Percentiles rank a stretch among this genome's conserved stretches.
Conservation (phyloP, 2,797 vertebrate genomes). For the Melanotaenia boesemani region DNA sequence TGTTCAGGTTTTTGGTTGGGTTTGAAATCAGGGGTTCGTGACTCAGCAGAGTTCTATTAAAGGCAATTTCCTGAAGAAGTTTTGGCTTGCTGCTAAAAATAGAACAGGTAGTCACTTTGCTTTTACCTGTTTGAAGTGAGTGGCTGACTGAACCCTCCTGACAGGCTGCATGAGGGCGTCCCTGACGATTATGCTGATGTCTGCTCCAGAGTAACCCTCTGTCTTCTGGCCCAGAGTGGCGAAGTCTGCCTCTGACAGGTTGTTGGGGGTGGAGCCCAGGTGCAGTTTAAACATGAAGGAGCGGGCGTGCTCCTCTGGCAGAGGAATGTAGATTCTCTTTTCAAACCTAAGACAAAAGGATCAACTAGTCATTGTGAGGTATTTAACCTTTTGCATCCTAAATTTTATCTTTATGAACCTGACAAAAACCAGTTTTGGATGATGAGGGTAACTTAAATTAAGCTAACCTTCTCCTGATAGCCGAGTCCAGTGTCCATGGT, state of each 20-base stretch:
- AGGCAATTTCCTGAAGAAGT: neutral
- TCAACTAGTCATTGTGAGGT: neutral
- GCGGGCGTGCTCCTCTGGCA: slow-evolving; percentile 85
- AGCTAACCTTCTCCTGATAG: slow-evolving; percentile 92
- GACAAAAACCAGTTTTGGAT: neutral
- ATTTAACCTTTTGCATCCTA: neutral
- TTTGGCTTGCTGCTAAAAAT: neutral
- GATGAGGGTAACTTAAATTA: neutral
- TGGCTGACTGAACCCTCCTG: slow-evolving; percentile 93
- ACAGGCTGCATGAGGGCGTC: slow-evolving; percentile 97
- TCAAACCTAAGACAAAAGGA: slow-evolving; percentile 87
- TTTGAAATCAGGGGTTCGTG: too few species aligned
- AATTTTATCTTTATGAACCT: neutral
- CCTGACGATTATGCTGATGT: slow-evolving; percentile 92
- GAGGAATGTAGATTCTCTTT: slow-evolving; percentile 92
- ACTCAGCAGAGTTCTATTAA: too few species aligned
- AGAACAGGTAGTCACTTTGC: neutral
- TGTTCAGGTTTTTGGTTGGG: too few species aligned
- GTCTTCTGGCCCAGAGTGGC: slow-evolving; percentile 88
- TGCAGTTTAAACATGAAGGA: slow-evolving; percentile 91
- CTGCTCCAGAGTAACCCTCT: slow-evolving; percentile 93
- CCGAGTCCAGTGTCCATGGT: slow-evolving; percentile 96
- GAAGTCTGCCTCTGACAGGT: slow-evolving; percentile 86
- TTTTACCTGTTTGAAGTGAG: slow-evolving; percentile 93
- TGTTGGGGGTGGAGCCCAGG: slow-evolving; percentile 88